Evolutionary conservation across 2,113 vertebrate species (phyloP).

Genomic region (Chionomys nivalis): DNA sequence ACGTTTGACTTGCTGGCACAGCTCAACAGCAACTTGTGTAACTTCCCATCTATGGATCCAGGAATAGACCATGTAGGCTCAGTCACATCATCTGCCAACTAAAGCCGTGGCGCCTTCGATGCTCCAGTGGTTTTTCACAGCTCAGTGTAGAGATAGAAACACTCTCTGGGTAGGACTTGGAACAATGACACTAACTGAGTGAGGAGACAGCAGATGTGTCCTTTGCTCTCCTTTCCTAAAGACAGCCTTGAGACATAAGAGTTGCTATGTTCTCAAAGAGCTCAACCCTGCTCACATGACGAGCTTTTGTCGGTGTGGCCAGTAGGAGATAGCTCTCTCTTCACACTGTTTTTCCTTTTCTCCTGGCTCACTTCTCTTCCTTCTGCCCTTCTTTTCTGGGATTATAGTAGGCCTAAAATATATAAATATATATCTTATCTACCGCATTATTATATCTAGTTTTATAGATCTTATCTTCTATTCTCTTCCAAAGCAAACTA

Average conservation of each 20-base stretch:
- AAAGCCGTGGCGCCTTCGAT: not conserved
- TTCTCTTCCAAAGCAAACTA: not conserved
- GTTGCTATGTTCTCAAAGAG: not conserved
- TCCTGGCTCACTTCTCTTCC: not conserved
- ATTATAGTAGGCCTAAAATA: not conserved
- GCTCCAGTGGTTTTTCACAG: no score
- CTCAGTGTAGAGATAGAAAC: not conserved
- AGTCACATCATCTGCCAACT: not conserved
- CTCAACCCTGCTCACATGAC: not conserved
- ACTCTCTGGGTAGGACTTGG: not conserved
- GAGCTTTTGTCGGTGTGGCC: not conserved
- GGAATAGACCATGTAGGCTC: not conserved
- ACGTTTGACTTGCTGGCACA: not conserved
- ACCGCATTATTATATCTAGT: not conserved
- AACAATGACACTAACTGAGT: not conserved
- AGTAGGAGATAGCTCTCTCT: fast-evolving
- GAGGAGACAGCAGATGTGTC: not conserved
- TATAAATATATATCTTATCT: not conserved
- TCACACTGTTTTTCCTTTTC: not conserved
- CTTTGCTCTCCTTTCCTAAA: not conserved
- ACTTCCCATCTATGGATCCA: not conserved
- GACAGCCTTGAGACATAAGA: not conserved
- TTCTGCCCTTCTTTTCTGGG: not conserved
- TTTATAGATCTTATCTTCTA: not conserved
- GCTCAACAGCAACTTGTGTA: not conserved